Evolutionary conservation across 1,140 invertebrate genomes (phyloP).

Genomic region (Metaphire vulgaris): DNA sequence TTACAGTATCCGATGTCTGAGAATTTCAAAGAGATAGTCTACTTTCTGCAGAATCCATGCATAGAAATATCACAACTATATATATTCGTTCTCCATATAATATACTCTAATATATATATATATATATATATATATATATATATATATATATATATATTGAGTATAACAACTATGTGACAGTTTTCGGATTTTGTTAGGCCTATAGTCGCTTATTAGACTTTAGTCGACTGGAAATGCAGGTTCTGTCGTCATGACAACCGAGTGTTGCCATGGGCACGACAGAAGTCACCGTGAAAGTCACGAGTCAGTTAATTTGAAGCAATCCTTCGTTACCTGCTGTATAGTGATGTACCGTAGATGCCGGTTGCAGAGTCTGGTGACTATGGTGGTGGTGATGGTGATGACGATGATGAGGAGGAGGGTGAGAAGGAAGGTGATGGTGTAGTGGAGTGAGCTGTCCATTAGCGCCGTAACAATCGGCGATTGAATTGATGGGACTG

Average conservation of each 20-base stretch:
- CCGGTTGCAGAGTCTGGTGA: constrained; percentile 1
- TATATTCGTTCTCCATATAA: no score
- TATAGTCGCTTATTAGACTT: no score
- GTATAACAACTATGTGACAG: not conserved
- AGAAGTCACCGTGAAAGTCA: not conserved
- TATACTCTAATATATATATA: no score
- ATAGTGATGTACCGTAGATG: not conserved
- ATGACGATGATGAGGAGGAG: constrained; percentile 6
- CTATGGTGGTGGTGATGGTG: constrained; percentile 1
- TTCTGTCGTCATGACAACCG: not conserved
- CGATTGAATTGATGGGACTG: constrained; percentile 8
- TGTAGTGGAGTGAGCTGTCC: not conserved
- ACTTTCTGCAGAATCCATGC: no score
- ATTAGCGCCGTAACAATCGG: not conserved
- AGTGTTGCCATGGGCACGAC: not conserved
- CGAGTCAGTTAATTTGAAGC: not conserved
- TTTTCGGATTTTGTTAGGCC: no score
- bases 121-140: not conserved
- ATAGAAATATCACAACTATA: no score
- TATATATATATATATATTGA: not conserved
- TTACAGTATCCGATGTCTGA: no score
- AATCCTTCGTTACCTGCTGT: not conserved
- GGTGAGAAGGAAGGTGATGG: not conserved
- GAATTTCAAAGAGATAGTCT: no score
- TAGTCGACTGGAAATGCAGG: no score